Base-by-base conservation (phyloP, 2,113 vertebrate genomes). In the Ancistrus triradiatus region DNA sequence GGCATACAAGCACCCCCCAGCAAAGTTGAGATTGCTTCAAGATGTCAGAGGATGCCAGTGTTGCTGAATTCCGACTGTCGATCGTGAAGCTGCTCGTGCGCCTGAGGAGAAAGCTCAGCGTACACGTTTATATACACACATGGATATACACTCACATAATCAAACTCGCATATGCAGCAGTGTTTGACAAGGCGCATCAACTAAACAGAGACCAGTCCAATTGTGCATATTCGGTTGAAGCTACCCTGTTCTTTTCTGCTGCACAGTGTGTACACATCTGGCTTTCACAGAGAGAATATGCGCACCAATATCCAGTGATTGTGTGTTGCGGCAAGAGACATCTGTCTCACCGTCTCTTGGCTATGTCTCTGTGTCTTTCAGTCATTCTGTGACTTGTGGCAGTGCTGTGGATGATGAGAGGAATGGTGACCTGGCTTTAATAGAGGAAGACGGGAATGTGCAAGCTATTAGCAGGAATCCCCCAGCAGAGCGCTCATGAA, bases 401-500 rank as follows among this genome's bases (percentile, higher is more conserved):
- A 31, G 33, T 58, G 59, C 57, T 31, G 65, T 62, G 63, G 50
- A 70, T 62, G 64, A 38, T 44, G 64, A 72, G 44, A n/a, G 55
- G 70, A 56, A 67, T 59, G 50, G 74, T 71, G 70, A 74, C 73
- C 65, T 75, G 67, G 76, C 73, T 73, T 73, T 78, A 77, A 73
- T 75, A 68, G 62, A 77, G 61, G 62, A 68, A 71, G 35, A 68
- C 27, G 52, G 35, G 58, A 73, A 71, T 75, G 75, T 75, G 75
- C 71, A 72, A 75, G 65, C 66, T 62, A 76, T 76, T 74, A 78
- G 62, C 68, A 74, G 74, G 74, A 74, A 72, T 78, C 74, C 74
- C 75, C 68, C 62, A 71, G 68, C 71, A 69, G 68, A 73, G 66
- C 19, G 35, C 58, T 65, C 59, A 67, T 51, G 31, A 70, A 70